Evolutionary conservation across 2,888 invertebrate species (phyloP).

Genomic region (Eilema caniola): DNA sequence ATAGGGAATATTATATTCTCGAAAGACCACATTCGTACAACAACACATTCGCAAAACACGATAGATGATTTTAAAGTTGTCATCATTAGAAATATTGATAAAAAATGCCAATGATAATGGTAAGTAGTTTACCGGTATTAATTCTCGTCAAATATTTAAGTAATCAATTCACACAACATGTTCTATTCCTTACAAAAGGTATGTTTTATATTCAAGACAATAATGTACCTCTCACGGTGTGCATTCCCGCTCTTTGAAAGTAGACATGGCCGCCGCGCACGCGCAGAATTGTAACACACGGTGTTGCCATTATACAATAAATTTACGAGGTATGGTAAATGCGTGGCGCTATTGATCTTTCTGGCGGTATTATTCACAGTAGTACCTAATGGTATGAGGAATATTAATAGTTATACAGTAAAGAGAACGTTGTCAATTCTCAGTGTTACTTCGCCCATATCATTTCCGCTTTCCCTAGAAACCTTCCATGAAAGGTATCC

Average conservation of each 20-base stretch:
- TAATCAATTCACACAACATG: constrained; percentile 6
- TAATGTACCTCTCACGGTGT: constrained; percentile 45
- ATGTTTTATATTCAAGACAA: constrained; percentile 41
- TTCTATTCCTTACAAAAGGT: constrained; percentile 19
- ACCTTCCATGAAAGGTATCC: too few relatives aligned
- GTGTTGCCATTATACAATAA: constrained; percentile 46
- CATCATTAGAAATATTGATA: background rate
- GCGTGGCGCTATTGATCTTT: background rate
- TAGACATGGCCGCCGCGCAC: constrained; percentile 53
- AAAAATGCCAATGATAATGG: background rate
- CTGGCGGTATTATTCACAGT: background rate
- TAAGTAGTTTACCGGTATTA: too few relatives aligned
- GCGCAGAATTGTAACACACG: constrained; percentile 50
- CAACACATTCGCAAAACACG: too few relatives aligned
- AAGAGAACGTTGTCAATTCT: background rate
- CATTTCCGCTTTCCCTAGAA: too few relatives aligned
- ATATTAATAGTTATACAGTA: background rate
- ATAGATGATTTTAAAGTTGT: too few relatives aligned
- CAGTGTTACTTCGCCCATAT: too few relatives aligned
- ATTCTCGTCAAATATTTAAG: constrained; percentile 5
- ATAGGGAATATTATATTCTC: too few relatives aligned
- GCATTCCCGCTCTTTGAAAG: constrained; percentile 54
- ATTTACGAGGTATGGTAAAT: constrained; percentile 17
- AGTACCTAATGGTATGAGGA: background rate
- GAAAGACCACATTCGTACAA: too few relatives aligned